phyloP scores from a whole-genome alignment of 2,888 invertebrate species.

The Sympetrum striolatum region DNA sequence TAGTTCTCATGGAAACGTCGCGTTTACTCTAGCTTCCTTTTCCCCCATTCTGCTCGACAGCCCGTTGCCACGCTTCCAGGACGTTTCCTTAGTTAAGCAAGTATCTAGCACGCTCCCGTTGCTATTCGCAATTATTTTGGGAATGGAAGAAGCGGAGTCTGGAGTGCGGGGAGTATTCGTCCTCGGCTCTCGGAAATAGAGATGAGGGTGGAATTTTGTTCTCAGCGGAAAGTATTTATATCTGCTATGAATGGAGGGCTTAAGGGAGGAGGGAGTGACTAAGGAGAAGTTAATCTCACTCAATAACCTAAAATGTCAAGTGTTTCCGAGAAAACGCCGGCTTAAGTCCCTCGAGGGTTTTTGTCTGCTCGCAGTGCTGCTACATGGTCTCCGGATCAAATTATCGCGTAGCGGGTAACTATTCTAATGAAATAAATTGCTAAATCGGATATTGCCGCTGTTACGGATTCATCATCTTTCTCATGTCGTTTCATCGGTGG shows the following conservation, averaged over 20 bases:
- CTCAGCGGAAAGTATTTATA: neutral
- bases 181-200: neutral
- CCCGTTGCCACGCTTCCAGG: neutral
- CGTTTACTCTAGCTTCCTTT: neutral
- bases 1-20: neutral
- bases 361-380: too few relatives aligned
- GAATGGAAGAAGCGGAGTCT: neutral
- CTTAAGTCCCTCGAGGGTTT: too few relatives aligned
- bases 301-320: too few relatives aligned
- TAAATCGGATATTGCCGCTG: too few relatives aligned
- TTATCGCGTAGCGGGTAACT: too few relatives aligned
- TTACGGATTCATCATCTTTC: too few relatives aligned
- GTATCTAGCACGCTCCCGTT: neutral
- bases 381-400: too few relatives aligned
- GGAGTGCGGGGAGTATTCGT: neutral
- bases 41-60: neutral
- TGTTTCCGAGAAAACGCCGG: too few relatives aligned
- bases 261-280: neutral
- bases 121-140: neutral
- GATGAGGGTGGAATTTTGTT: constrained; percentile 22
- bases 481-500: too few relatives aligned
- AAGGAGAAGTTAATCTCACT: neutral
- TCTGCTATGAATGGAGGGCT: neutral
- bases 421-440: too few relatives aligned
- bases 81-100: neutral